These are phyloP conservation scores for Latheticus oryzae DNA, from an alignment of 2,888 invertebrate genomes.

Conservation along the genomic window DNA sequence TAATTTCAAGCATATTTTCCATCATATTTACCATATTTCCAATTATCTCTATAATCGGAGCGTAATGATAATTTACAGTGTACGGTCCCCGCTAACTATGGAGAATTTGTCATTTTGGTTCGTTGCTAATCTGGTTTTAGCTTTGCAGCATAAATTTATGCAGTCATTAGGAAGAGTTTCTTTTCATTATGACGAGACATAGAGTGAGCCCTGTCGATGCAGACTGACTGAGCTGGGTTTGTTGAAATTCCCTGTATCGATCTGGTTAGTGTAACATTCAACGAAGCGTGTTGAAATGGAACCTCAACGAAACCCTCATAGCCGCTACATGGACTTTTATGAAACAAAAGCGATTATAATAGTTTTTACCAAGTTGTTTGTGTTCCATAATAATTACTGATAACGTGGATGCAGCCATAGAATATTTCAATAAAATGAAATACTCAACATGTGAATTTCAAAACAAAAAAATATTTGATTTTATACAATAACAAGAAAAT, in stretches of 20 bases:
- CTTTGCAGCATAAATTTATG: background rate
- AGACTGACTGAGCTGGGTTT: constrained; percentile 28
- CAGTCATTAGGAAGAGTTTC: constrained; percentile 9
- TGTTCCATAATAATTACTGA: too few relatives aligned
- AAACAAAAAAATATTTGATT: too few relatives aligned
- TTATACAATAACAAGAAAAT: too few relatives aligned
- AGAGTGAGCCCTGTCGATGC: constrained; percentile 8
- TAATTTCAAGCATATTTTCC: too few relatives aligned
- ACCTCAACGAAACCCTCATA: constrained; percentile 30
- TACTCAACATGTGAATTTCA: too few relatives aligned
- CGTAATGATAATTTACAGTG: too few relatives aligned
- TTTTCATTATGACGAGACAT: constrained; percentile 15
- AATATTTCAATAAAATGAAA: too few relatives aligned
- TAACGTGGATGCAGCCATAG: too few relatives aligned
- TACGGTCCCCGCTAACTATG: too few relatives aligned
- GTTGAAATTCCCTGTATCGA: constrained; percentile 27
- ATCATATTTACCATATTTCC: too few relatives aligned
- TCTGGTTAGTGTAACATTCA: constrained; percentile 29
- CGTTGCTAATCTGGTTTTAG: background rate
- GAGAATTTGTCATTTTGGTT: constrained; percentile 5
- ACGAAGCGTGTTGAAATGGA: constrained; percentile 30
- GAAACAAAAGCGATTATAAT: constrained; percentile 27
- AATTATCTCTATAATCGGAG: too few relatives aligned
- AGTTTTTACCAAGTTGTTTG: too few relatives aligned
- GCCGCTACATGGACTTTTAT: constrained; percentile 21